Conservation (phyloP, 1,140 invertebrate genomes). For the Zaprionus gabonicus region DNA sequence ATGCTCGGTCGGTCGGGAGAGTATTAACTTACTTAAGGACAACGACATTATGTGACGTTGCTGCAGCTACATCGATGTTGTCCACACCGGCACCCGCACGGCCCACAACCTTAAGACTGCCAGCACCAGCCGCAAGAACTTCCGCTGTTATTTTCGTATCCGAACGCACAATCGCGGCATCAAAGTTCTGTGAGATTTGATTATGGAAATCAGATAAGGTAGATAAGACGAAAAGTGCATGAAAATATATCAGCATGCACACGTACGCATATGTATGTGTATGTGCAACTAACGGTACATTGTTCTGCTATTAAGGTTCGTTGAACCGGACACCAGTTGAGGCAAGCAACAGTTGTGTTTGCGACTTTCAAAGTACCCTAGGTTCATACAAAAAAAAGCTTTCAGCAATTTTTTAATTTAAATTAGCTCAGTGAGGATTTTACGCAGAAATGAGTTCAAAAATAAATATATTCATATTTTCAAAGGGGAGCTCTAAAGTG, state of each 20-base stretch:
- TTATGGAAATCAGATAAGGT: constrained; percentile 24
- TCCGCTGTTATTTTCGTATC: constrained; percentile 98
- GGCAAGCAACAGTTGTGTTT: neutral
- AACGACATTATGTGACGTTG: constrained; percentile 93
- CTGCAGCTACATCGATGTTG: constrained; percentile 96
- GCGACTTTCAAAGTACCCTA: neutral
- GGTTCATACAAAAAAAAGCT: no score
- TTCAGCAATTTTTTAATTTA: no score
- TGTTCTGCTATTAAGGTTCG: neutral
- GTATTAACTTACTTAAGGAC: constrained; percentile 95
- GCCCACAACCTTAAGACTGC: constrained; percentile 93
- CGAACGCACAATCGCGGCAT: constrained; percentile 96
- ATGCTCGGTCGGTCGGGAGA: neutral
- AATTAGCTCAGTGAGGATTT: no score
- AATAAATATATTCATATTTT: no score
- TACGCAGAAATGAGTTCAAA: no score
- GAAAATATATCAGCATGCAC: neutral
- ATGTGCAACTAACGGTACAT: neutral
- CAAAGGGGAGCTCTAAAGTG: no score
- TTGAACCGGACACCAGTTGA: neutral
- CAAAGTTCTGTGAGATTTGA: constrained; percentile 89
- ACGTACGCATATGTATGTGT: neutral
- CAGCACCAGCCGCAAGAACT: constrained; percentile 90
- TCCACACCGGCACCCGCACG: constrained; percentile 98
- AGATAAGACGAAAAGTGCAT: constrained; percentile 15